Base-by-base conservation (phyloP, 1,140 invertebrate genomes). In the Listronotus oregonensis region DNA sequence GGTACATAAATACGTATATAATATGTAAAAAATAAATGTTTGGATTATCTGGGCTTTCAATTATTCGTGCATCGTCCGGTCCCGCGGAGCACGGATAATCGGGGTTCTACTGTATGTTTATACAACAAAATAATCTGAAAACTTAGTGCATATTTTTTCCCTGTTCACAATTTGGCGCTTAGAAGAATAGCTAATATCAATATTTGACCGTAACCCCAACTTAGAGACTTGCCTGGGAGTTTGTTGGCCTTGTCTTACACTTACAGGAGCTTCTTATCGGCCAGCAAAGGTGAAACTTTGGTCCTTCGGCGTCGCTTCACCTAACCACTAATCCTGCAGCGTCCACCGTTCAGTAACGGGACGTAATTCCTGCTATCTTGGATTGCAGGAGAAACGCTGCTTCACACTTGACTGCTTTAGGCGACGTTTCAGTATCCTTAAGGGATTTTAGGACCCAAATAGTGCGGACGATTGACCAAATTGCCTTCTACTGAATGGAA, bases 281-380 rank as follows among this genome's bases (percentile, higher is more conserved):
- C 52, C 17, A 55, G 12, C 62, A 64, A 64, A 64, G 62, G 62
- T 64, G 52, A 49, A 64, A 54, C 62, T 64, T 56, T 52, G 62
- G 56, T 61, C 59, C 50, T 61, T 51, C 59, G 59, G 59, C 52
- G 54, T 43, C 54, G 52, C 62, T 64, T 64, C 51, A 64, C 62
- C 62, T 64, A 55, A 64, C 62, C 50, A 63, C 50, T 64, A 64
- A 64, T 64, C 62, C 62, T 49, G 62, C 51, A 54, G 14, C 52
- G 62, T 64, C 62, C 62, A 64, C 62, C 43, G 62, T 55, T 61
- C 62, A 57, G 62, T 40, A 55, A 64, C 62, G 62, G 62, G 62
- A 57, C 52, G 62, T 64, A 64, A 64, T 64, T 64, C 62, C 62
- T 27, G 62, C 62, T 64, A 64, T 64, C 62, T 54, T 50, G 62